A percentile compares a stretch with the other conserved stretches of the same genome.
phyloP scores from a whole-genome alignment of 1,140 invertebrate genomes.

The Zaprionus africanus region DNA sequence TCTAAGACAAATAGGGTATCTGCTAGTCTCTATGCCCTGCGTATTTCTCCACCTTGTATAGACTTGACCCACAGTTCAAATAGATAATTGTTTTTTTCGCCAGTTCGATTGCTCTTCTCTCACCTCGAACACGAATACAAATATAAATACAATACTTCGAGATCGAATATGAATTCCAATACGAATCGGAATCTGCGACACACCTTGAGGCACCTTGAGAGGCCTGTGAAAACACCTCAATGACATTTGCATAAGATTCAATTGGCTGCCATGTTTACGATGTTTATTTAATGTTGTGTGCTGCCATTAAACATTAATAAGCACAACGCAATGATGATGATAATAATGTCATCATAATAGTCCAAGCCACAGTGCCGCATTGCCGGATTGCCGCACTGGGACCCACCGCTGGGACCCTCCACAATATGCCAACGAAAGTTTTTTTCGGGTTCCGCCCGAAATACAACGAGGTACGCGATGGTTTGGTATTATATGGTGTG shows the following conservation, averaged over 20 bases:
- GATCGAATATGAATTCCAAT: not conserved
- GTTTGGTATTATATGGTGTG: not conserved
- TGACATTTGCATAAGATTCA: slow-evolving; percentile 75
- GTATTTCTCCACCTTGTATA: not conserved
- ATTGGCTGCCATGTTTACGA: slow-evolving; percentile 53
- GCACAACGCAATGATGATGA: slow-evolving; percentile 73
- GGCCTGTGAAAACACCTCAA: slow-evolving; percentile 57
- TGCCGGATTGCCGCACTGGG: not conserved
- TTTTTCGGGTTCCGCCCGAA: slow-evolving; percentile 4
- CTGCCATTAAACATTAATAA: slow-evolving; percentile 71
- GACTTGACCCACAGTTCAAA: slow-evolving; percentile 69
- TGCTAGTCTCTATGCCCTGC: not conserved
- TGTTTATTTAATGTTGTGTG: slow-evolving; percentile 51
- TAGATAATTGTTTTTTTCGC: slow-evolving; percentile 64
- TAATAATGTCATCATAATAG: slow-evolving; percentile 77
- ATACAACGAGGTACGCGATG: not conserved
- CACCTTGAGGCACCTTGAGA: slow-evolving; percentile 45
- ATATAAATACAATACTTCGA: not conserved
- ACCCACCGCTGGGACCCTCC: slow-evolving; percentile 55
- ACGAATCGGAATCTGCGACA: slow-evolving; percentile 12
- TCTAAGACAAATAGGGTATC: not conserved
- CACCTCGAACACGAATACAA: slow-evolving; percentile 10
- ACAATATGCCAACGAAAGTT: slow-evolving; percentile 9
- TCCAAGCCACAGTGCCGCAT: not conserved
- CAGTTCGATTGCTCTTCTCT: slow-evolving; percentile 30